Evolutionary conservation across 2,888 invertebrate species (phyloP), one percentile per base, ranked within the genome.

Genomic region (Quadroppia sp.): DNA sequence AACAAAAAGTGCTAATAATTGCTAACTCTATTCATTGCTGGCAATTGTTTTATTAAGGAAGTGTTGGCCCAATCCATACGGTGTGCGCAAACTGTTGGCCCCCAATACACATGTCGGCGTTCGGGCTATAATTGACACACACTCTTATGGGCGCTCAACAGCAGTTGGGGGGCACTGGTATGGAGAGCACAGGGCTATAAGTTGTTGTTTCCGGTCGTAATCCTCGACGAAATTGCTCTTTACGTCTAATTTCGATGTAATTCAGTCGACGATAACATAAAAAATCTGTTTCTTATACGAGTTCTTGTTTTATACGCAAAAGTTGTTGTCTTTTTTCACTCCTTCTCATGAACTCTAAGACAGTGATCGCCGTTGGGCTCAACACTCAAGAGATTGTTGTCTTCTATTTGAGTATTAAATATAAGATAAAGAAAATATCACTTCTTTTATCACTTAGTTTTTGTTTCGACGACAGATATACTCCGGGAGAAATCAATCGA

Each of bases 1-100:
- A 50, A 50, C 50, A 50, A 28, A 30, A 59, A 59, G 59, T 28
- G 59, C 59, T 17, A 64, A 64, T 36, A 64, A 64, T 64, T 36
- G 64, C 36, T 36, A 64, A 36, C 6, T 32, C n/a, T 32, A 13
- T 36, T 32, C 50, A n/a, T 32, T 20, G 13, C 32, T 32, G 17
- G n/a, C 32, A 13, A 28, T 28, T 64, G 20, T 32, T 9, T 64
- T 64, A 1, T 6, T 64, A 3, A 64, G 64, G 64, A 64, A 64
- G 64, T 64, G 20, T 36, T 56, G 30, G 53, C 25, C 28, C 28
- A 6, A 28, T n/a, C 56, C 56, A 28, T 56, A 56, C 56, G 56
- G 53, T 56, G 56, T 30, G 25, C 7, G 11, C 25, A 3, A 48
- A 48, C 3, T 48, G 48, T 15, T 48, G 11, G 9, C 23, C 28